phyloP scores from a whole-genome alignment of 2,888 invertebrate genomes.

The Aporophyla nigra region DNA sequence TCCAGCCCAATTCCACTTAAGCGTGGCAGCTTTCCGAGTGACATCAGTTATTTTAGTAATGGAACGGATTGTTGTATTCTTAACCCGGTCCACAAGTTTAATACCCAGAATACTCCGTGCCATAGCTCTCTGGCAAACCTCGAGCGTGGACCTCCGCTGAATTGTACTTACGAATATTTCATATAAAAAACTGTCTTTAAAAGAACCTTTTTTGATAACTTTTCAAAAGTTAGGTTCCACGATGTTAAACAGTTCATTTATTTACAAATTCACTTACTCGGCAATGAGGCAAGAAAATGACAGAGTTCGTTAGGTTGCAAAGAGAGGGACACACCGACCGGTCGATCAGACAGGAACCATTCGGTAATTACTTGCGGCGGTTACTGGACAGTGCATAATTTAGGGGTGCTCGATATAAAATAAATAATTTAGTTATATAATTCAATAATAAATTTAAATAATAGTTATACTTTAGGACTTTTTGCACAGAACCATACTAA shows the following conservation, averaged over 20 bases:
- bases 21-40: no score
- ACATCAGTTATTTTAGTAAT: no score
- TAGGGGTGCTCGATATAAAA: slow-evolving; percentile 36
- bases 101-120: no score
- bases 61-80: no score
- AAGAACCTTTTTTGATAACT: not conserved
- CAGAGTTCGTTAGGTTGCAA: slow-evolving; percentile 40
- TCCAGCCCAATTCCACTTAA: no score
- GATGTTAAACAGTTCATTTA: slow-evolving; percentile 38
- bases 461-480: no score
- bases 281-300: slow-evolving; percentile 23
- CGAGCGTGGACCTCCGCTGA: no score
- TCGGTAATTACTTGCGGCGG: slow-evolving; percentile 38
- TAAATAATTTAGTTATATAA: no score
- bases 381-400: slow-evolving; percentile 38
- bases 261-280: slow-evolving; percentile 48
- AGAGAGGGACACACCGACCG: slow-evolving; percentile 29
- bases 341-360: slow-evolving; percentile 28
- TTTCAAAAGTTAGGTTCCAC: slow-evolving; percentile 7
- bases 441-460: no score
- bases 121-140: no score
- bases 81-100: no score
- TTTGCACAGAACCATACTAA: no score
- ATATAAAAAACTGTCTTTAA: not conserved
- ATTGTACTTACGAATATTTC: not conserved